Conservation (phyloP, 2,888 invertebrate genomes). For the Oscheius sp. region DNA sequence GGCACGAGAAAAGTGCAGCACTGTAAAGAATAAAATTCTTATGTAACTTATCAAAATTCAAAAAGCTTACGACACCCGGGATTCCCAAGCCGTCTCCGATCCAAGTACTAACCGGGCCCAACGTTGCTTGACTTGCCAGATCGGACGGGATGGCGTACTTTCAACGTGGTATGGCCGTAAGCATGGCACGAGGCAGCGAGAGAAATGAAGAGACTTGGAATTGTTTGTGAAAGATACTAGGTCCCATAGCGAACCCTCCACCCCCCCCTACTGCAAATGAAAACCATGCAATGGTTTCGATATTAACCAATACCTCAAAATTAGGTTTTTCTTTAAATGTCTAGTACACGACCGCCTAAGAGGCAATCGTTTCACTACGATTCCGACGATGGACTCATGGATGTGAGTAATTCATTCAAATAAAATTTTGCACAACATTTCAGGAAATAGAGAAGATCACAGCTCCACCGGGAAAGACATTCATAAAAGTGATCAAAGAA, state of each 20-base stretch:
- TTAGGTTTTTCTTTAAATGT: background rate
- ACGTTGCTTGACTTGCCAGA: too few species aligned
- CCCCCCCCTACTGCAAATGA: background rate
- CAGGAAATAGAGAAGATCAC: slow-evolving; percentile 19
- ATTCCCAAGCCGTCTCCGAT: too few species aligned
- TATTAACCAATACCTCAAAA: background rate
- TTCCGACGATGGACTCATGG: slow-evolving; percentile 22
- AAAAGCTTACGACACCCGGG: too few species aligned
- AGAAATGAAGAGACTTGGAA: background rate
- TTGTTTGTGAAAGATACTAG: background rate
- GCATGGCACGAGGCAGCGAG: background rate
- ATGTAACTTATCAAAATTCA: too few species aligned
- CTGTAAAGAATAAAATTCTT: too few species aligned
- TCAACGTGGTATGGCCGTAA: too few species aligned
- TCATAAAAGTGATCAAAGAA: slow-evolving; percentile 3
- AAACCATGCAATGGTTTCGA: too few species aligned
- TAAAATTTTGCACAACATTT: background rate
- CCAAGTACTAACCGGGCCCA: too few species aligned
- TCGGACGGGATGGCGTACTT: too few species aligned
- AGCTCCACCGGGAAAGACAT: slow-evolving; percentile 16
- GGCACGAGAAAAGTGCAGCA: too few species aligned
- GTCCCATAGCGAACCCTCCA: background rate
- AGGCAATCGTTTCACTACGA: slow-evolving; percentile 23
- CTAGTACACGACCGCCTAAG: slow-evolving; percentile 7
- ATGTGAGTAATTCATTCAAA: background rate